Base-by-base conservation (phyloP, 2,888 invertebrate species). In the Oscheius sp. region DNA sequence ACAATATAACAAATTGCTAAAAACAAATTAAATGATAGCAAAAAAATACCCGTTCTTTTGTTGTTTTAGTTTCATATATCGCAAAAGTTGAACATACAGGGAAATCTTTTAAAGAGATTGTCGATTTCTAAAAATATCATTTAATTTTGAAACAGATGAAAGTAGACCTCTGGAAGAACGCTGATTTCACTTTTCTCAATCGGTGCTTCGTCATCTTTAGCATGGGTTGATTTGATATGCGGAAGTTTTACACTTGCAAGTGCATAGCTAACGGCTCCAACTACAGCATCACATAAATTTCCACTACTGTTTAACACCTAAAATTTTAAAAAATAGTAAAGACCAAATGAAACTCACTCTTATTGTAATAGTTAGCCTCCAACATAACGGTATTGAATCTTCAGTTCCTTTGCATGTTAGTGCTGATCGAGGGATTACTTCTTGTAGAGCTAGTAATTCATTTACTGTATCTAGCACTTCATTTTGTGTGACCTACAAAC, bases 171-270 rank as follows among this genome's bases (percentile, higher is more conserved):
- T 1, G 48, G 48, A 29, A 61, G 68, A 0, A 71, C 64, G 20
- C 52, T 31, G n/a, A 78, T 78, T 39, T 78, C 73, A 0, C 64
- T 37, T 65, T 75, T 75, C 12, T 75, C 74, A 34, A 78, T 72
- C 12, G 65, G 65, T 2, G 75, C 70, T 45, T 78, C 78, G 27
- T 78, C 75, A 3, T 61, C 70, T 4, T 48, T 42, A 1, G 65
- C 34, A 48, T 72, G 73, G 50, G 69, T 58, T 50, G 75, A n/a
- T 27, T 63, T 65, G 20, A 78, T 69, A 10, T 63, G 63, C 3
- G 78, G 78, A 8, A 78, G 71, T 29, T 69, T 58, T 0, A 67
- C 45, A 45, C 74, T 61, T 1, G 61, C 46, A 10, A 78, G 64
- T 15, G 78, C 75, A 0, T 73, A 63, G 2, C 27, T 52, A 12